Evolutionary conservation across 2,113 vertebrate species (phyloP).

Genomic region (Actinemys pallida): DNA sequence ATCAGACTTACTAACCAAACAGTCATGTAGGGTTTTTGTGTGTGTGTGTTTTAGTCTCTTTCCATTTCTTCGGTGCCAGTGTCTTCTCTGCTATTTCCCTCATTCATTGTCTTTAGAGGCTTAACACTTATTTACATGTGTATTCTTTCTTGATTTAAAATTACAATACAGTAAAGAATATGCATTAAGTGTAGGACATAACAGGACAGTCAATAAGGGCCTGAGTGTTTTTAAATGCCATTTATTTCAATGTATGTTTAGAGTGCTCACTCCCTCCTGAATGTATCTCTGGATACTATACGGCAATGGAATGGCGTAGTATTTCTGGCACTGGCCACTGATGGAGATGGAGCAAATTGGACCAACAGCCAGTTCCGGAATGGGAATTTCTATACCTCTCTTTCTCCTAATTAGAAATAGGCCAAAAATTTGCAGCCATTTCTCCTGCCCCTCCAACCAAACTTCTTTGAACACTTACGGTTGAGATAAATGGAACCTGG

Average conservation of each 20-base stretch:
- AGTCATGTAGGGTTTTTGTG: neutral
- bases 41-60: neutral
- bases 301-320: neutral
- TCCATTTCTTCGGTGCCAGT: neutral
- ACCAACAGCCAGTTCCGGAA: neutral
- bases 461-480: neutral
- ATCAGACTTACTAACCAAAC: neutral
- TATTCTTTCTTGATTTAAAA: neutral
- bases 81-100: fast-evolving
- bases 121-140: neutral
- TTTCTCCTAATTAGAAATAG: neutral
- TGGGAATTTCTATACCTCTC: neutral
- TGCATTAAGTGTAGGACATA: too few species aligned
- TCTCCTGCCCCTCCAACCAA: neutral
- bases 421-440: too few species aligned
- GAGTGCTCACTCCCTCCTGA: too few species aligned
- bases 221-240: too few species aligned
- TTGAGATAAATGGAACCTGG: neutral
- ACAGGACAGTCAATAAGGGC: neutral
- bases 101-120: neutral
- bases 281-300: too few species aligned
- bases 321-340: neutral
- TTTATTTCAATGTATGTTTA: too few species aligned
- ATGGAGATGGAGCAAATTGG: neutral
- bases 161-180: neutral